These are phyloP conservation scores for Hesperia comma DNA, from an alignment of 2,888 invertebrate species.

Conservation along the genomic window DNA sequence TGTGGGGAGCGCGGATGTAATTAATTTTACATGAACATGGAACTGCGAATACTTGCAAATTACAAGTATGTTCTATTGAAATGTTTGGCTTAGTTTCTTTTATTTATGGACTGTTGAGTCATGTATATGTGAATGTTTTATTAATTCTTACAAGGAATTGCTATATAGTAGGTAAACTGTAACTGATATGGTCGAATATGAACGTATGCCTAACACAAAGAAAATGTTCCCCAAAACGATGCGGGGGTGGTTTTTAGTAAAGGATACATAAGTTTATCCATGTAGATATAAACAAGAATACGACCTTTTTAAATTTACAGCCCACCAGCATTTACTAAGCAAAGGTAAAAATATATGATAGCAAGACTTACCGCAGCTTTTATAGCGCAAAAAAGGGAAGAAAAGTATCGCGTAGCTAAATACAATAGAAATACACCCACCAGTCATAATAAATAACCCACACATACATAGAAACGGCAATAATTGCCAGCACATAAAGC, in stretches of 20 bases:
- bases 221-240: too few species aligned
- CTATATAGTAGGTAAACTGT: too few species aligned
- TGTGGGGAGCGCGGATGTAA: slow-evolving; percentile 23
- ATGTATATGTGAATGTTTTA: too few species aligned
- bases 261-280: too few species aligned
- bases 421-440: slow-evolving; percentile 20
- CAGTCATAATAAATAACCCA: slow-evolving; percentile 21
- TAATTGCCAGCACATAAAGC: slow-evolving; percentile 35
- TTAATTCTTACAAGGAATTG: too few species aligned
- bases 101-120: background rate
- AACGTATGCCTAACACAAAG: too few species aligned
- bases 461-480: slow-evolving; percentile 17
- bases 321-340: too few species aligned
- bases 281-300: too few species aligned
- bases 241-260: too few species aligned
- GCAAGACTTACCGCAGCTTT: background rate
- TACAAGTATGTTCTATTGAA: slow-evolving; percentile 20
- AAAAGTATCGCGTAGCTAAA: slow-evolving; percentile 6
- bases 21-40: slow-evolving; percentile 32
- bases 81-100: slow-evolving; percentile 10
- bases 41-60: slow-evolving; percentile 20
- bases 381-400: slow-evolving; percentile 1
- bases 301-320: too few species aligned
- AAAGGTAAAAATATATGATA: too few species aligned
- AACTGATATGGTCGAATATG: too few species aligned